A percentile compares a stretch with the other conserved stretches of the same genome.
These are phyloP conservation scores for Odontamblyopus lacepedii DNA, from an alignment of 2,797 vertebrate genomes.

Conservation along the genomic window DNA sequence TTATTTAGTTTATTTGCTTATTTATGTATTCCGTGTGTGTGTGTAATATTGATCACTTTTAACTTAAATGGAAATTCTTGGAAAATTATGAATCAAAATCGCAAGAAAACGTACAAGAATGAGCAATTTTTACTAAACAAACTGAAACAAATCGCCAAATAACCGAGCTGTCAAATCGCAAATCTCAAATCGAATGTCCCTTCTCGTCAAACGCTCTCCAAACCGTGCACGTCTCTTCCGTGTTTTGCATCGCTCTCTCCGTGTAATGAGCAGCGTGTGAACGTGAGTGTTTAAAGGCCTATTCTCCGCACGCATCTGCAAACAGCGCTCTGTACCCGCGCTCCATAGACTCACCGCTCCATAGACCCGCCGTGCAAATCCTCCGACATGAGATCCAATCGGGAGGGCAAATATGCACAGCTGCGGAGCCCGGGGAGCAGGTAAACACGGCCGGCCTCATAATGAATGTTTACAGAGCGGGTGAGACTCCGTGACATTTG, in stretches of 20 bases:
- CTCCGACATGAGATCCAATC: conserved; percentile 80
- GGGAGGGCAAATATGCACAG: conserved; percentile 85
- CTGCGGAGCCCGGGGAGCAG: conserved; percentile 78
- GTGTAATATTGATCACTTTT: too few species aligned
- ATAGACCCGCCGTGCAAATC: conserved; percentile 48
- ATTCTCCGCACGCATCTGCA: conserved; percentile 52
- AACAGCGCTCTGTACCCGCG: conserved; percentile 35
- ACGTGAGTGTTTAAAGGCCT: conserved; percentile 24
- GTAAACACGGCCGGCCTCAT: conserved; percentile 82
- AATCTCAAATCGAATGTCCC: too few species aligned
- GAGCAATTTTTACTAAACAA: too few species aligned
- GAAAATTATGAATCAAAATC: too few species aligned
- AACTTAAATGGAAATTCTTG: too few species aligned
- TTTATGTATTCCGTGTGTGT: too few species aligned
- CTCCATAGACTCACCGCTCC: conserved; percentile 63
- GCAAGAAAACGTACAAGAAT: too few species aligned
- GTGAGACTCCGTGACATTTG: conserved; percentile 81
- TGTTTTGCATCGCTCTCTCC: not conserved
- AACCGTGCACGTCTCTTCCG: not conserved
- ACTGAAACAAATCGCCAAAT: too few species aligned
- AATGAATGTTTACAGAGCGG: conserved; percentile 85
- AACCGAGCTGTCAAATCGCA: too few species aligned
- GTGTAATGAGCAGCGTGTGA: not conserved
- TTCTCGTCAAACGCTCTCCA: not conserved
- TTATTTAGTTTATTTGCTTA: too few species aligned